Evolutionary conservation across 2,888 invertebrate genomes (phyloP).

Genomic region (Brachynemurus nebulosus): DNA sequence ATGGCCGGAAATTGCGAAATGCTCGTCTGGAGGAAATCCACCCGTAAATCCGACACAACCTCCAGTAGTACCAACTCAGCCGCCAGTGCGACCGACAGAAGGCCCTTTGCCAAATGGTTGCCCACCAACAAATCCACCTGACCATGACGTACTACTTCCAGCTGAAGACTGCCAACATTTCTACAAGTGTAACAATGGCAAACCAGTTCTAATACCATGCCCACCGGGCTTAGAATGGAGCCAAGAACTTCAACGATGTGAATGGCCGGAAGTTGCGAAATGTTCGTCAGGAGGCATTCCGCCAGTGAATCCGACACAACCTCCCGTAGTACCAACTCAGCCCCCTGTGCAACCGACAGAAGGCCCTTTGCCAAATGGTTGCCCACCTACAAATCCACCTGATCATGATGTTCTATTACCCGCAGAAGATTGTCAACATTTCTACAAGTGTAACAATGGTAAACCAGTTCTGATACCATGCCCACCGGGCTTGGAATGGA

Average conservation of each 20-base stretch:
- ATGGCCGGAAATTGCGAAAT: constrained; percentile 3
- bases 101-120: neutral
- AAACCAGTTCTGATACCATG: neutral
- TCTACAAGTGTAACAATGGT: neutral
- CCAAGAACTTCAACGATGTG: neutral
- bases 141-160: neutral
- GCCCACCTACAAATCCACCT: neutral
- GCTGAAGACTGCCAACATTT: constrained; percentile 2
- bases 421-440: neutral
- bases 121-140: neutral
- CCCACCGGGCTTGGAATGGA: neutral
- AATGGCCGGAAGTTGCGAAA: constrained; percentile 3
- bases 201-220: neutral
- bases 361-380: neutral
- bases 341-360: neutral
- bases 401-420: neutral
- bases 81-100: neutral
- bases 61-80: neutral
- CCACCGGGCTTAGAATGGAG: constrained; percentile 5
- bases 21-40: neutral
- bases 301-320: neutral
- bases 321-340: neutral
- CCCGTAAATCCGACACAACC: neutral
- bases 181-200: constrained; percentile 1
- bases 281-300: neutral